These are phyloP conservation scores for Eudyptes chrysolophus DNA, from an alignment of 2,113 vertebrate genomes.

Conservation along the genomic window DNA sequence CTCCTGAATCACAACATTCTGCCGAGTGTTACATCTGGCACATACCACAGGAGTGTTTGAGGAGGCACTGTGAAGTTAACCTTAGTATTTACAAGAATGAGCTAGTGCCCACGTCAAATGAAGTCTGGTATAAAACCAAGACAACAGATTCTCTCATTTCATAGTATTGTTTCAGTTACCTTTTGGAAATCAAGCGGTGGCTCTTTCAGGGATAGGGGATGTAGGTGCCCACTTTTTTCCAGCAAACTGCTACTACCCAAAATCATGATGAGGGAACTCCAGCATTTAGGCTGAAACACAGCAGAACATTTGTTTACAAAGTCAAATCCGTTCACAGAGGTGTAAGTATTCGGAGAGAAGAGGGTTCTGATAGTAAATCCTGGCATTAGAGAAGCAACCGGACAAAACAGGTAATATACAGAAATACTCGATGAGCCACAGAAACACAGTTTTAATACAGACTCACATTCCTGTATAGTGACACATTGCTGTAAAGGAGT, in stretches of 20 bases:
- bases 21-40: too few species aligned
- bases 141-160: neutral
- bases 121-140: neutral
- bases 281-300: constrained; percentile 40
- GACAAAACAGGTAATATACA: neutral
- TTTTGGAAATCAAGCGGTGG: constrained; percentile 15
- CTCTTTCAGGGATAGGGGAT: neutral
- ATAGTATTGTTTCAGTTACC: neutral
- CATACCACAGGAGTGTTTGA: neutral
- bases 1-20: neutral
- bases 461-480: constrained; percentile 54
- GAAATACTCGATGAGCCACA: neutral
- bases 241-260: neutral
- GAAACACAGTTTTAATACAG: neutral
- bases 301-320: neutral
- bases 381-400: neutral
- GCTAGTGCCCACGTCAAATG: neutral
- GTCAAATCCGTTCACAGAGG: neutral
- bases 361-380: neutral
- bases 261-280: constrained; percentile 47
- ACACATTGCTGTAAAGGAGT: constrained; percentile 19
- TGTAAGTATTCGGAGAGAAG: neutral
- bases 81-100: neutral
- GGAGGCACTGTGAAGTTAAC: neutral
- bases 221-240: neutral